Conservation (phyloP, 2,797 vertebrate genomes). For the Carduelis carduelis region DNA sequence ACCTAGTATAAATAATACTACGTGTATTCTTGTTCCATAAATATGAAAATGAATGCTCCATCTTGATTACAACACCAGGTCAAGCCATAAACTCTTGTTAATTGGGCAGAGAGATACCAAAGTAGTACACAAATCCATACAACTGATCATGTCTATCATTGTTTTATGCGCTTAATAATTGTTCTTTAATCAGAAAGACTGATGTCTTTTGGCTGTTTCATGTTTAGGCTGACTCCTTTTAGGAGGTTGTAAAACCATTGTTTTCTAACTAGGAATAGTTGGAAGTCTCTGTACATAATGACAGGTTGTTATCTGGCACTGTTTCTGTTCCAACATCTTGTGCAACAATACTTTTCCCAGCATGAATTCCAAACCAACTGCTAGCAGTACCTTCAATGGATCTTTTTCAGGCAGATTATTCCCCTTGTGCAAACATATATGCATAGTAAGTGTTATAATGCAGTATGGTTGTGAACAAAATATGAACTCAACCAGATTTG, state of each 20-base stretch:
- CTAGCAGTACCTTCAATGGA: not conserved
- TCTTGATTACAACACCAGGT: not conserved
- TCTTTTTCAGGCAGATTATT: not conserved
- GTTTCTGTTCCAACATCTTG: not conserved
- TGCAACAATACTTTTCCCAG: conserved; percentile 5
- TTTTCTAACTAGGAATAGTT: not conserved
- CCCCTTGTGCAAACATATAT: not conserved
- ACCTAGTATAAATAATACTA: not conserved
- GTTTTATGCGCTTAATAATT: not conserved
- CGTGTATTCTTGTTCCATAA: not conserved
- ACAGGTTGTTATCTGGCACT: not conserved
- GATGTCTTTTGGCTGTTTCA: not conserved
- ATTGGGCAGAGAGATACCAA: not conserved
- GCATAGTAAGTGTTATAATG: not conserved
- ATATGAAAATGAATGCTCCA: not conserved
- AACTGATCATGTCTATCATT: not conserved
- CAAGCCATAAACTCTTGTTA: not conserved
- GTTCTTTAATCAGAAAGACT: not conserved
- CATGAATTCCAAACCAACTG: conserved; percentile 9
- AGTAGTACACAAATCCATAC: not conserved
- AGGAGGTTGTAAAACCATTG: not conserved
- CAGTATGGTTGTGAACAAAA: conserved; percentile 8
- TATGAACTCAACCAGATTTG: not conserved
- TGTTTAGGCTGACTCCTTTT: not conserved
- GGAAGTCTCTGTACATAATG: not conserved